phyloP scores from a whole-genome alignment of 2,113 vertebrate species.

The Synchiropus splendidus region DNA sequence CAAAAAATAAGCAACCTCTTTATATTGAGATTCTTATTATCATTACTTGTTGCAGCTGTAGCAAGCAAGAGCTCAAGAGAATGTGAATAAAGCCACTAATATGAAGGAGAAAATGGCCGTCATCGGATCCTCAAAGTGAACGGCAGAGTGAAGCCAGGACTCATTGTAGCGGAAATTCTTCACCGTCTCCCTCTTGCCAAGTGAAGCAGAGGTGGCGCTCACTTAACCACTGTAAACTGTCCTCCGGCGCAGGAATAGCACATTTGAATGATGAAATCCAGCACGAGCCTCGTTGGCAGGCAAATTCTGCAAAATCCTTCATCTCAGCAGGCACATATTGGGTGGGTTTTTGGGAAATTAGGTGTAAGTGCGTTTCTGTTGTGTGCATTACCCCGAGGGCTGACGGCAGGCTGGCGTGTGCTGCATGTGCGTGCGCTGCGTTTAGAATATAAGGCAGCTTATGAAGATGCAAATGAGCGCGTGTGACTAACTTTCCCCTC shows the following conservation, averaged over 20 bases:
- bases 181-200: slow-evolving; percentile 33
- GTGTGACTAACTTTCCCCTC: slow-evolving; percentile 38
- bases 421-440: slow-evolving; percentile 33
- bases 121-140: too few species aligned
- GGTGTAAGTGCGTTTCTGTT: slow-evolving; percentile 17
- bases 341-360: slow-evolving; percentile 37
- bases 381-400: slow-evolving; percentile 21
- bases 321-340: slow-evolving; percentile 36
- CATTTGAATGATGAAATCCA: slow-evolving; percentile 55
- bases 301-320: slow-evolving; percentile 47
- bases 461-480: slow-evolving; percentile 42
- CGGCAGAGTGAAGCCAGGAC: too few species aligned
- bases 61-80: too few species aligned
- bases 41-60: too few species aligned
- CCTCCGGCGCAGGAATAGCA: slow-evolving; percentile 47
- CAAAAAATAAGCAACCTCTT: too few species aligned
- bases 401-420: slow-evolving; percentile 19
- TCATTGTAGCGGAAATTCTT: slow-evolving; percentile 25
- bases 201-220: slow-evolving; percentile 28
- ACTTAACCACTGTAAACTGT: slow-evolving; percentile 33
- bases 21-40: too few species aligned
- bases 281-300: slow-evolving; percentile 36
- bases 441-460: slow-evolving; percentile 37
- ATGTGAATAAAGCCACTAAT: too few species aligned
- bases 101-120: too few species aligned